These are phyloP conservation scores for Phalanger gymnotis DNA, from an alignment of 2,797 vertebrate species.

Conservation along the genomic window DNA sequence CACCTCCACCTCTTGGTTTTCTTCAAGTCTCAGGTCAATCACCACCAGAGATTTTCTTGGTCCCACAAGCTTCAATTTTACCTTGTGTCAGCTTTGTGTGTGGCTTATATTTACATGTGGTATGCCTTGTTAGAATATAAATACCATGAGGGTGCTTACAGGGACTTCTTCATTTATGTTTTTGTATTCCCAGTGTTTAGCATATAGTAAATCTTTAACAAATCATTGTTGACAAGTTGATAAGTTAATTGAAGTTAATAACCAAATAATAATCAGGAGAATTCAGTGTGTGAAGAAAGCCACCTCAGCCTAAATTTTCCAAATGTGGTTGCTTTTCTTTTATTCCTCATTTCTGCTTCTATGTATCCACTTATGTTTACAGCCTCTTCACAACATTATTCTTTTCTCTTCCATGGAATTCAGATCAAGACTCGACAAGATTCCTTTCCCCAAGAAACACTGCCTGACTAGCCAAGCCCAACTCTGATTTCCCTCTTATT, in stretches of 20 bases:
- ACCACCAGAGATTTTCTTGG: neutral
- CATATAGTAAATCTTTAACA: neutral
- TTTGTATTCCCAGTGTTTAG: neutral
- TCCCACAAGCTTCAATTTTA: neutral
- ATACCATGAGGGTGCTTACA: neutral
- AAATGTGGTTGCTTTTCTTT: slow-evolving; percentile 10
- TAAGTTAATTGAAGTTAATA: neutral
- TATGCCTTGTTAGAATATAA: neutral
- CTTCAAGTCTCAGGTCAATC: neutral
- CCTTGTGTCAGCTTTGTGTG: neutral
- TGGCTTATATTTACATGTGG: neutral
- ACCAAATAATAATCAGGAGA: slow-evolving; percentile 9
- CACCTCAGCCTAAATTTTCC: slow-evolving; percentile 12
- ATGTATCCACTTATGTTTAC: neutral
- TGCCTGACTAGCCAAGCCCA: neutral
- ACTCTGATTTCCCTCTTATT: neutral
- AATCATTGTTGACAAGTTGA: neutral
- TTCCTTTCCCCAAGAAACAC: slow-evolving; percentile 4
- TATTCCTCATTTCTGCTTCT: neutral
- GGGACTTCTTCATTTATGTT: neutral
- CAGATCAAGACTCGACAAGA: neutral
- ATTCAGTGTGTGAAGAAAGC: neutral
- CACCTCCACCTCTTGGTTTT: neutral
- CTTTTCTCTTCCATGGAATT: neutral
- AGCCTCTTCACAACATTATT: neutral